Base-by-base conservation (phyloP, 2,113 vertebrate species). In the Alethe diademata region DNA sequence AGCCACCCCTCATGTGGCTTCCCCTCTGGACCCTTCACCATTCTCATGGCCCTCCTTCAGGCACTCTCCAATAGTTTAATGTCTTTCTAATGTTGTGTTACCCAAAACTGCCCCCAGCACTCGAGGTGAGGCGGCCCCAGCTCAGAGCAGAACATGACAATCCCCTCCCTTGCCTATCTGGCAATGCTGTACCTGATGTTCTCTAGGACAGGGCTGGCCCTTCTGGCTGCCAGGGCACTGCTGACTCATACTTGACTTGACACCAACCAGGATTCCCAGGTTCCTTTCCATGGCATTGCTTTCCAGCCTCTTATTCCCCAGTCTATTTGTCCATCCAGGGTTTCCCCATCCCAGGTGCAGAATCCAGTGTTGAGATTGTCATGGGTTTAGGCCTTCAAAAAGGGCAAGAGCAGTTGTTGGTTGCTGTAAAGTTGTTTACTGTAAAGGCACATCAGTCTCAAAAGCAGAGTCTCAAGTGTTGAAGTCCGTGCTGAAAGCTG, bases 171-270 rank as follows among this genome's bases (percentile, higher is more conserved):
- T 67, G 13, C 20, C 25, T 0, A 0, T 17, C 31, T 18, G 11
- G 9, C 0, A 0, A 17, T 75, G 51, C 43, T 66, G 43, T 25
- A 25, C 36, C 20, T 50, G 51, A 6, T 43, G 25, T 11, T 0
- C 13, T 20, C 14, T 53, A 33, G 19, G 25, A 35, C 20, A 50
- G 0, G 1, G 0, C 0, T 26, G 13, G 4, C 7, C 7, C 11
- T 58, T 31, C 53, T 67, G 62, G 22, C 45, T 60, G 33, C 36
- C 33, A 28, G 31, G 26, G 26, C 36, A 28, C 33, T 67, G 33
- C 33, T 60, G 38, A 0, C 11, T 33, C 54, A 12, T 4, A 3
- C 10, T 33, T 7, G 17, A 5, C 23, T 69, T 69, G 26, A 22
- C 11, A 26, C 6, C 1, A 2, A 7, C 5, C 22, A 76, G 38